Conservation (phyloP, 2,797 vertebrate species). For the Sebastes alutus region DNA sequence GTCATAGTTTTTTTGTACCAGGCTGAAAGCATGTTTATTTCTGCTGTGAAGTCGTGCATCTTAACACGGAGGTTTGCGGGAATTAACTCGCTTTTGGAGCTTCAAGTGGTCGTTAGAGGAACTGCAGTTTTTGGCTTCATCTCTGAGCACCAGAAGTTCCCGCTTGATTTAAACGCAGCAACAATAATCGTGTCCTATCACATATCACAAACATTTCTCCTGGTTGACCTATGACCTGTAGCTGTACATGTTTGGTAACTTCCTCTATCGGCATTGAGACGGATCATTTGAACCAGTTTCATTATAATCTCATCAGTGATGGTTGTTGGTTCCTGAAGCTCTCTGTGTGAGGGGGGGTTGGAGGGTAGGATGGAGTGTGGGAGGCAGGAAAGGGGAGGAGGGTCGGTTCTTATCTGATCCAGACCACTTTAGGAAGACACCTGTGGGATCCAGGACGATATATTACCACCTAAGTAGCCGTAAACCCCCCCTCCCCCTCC, state of each 20-base stretch:
- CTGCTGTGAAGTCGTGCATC: no score
- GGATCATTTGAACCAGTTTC: background rate
- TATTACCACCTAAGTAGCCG: conserved; percentile 77
- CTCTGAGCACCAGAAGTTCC: no score
- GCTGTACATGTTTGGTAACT: background rate
- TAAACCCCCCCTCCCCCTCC: no score
- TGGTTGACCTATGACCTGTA: background rate
- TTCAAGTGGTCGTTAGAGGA: no score
- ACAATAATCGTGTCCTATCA: background rate
- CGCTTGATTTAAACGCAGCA: no score
- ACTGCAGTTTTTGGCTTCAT: no score
- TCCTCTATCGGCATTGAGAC: no score
- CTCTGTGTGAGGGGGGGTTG: background rate
- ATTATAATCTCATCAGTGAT: background rate
- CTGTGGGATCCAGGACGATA: conserved; percentile 77
- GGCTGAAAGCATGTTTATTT: no score
- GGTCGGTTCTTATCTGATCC: conserved; percentile 79
- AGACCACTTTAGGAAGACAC: conserved; percentile 81
- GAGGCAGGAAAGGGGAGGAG: conserved; percentile 39
- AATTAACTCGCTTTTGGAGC: no score
- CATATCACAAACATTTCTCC: background rate
- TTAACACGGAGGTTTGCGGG: no score
- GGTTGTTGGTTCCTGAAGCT: background rate
- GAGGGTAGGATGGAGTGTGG: conserved; percentile 34
- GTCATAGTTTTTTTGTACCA: no score